phyloP scores from a whole-genome alignment of 53 echinoderm and acorn worm species.

The Astropecten irregularis region DNA sequence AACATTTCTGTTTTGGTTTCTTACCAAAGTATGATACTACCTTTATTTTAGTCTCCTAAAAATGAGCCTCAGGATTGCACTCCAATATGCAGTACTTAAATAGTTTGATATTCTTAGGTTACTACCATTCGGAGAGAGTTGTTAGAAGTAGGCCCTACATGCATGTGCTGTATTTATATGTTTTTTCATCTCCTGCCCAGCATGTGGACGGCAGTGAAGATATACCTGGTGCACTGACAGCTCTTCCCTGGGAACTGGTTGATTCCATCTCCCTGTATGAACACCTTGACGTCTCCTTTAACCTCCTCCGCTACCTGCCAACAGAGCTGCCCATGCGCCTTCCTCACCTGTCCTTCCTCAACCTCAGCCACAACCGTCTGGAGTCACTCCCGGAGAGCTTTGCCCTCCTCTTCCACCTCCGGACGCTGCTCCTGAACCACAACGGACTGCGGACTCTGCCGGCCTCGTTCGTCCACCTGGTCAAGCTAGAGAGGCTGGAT shows the following conservation, averaged over 20 bases:
- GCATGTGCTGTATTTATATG: too few species aligned
- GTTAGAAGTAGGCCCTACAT: too few species aligned
- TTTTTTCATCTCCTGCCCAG: too few species aligned
- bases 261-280: slow-evolving; percentile 89
- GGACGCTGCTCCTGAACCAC: slow-evolving; percentile 71
- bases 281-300: slow-evolving; percentile 78
- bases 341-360: slow-evolving; percentile 75
- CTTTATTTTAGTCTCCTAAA: too few species aligned
- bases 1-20: too few species aligned
- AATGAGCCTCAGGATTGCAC: too few species aligned
- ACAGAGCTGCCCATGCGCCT: slow-evolving; percentile 78
- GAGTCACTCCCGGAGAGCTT: slow-evolving; percentile 81
- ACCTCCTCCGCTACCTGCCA: slow-evolving; percentile 66
- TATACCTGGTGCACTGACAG: slow-evolving; percentile 71
- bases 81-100: too few species aligned
- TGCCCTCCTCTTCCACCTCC: slow-evolving; percentile 77
- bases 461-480: slow-evolving; percentile 77
- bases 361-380: slow-evolving; percentile 81
- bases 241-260: slow-evolving; percentile 82
- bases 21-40: too few species aligned
- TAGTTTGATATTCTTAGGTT: too few species aligned
- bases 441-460: slow-evolving; percentile 68
- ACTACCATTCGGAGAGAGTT: too few species aligned
- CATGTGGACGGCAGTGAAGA: slow-evolving; percentile 76
- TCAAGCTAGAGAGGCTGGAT: slow-evolving; percentile 79